These are phyloP conservation scores for Agrotis puta DNA, from an alignment of 2,888 invertebrate species.

Conservation along the genomic window DNA sequence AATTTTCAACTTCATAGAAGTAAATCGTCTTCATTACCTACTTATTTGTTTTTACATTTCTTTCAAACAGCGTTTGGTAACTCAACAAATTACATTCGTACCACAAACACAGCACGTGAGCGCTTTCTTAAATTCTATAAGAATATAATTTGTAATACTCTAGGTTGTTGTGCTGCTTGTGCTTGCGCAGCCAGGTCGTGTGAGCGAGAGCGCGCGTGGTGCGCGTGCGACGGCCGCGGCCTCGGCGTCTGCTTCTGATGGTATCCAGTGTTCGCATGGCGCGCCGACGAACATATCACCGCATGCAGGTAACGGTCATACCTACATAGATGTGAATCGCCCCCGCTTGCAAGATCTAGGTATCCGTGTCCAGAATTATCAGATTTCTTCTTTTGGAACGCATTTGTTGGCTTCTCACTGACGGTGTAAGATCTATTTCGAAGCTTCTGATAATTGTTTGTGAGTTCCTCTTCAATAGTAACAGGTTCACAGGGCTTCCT, in stretches of 20 bases:
- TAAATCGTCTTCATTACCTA: slow-evolving; percentile 11
- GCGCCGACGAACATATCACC: slow-evolving; percentile 91
- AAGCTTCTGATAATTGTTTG: slow-evolving; percentile 84
- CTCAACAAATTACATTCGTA: slow-evolving; percentile 67
- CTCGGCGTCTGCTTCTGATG: slow-evolving; percentile 83
- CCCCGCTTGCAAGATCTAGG: slow-evolving; percentile 91
- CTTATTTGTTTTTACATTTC: slow-evolving; percentile 40
- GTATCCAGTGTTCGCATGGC: slow-evolving; percentile 87
- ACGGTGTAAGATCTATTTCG: slow-evolving; percentile 90
- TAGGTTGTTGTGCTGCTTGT: slow-evolving; percentile 78
- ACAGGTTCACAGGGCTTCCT: slow-evolving; percentile 91
- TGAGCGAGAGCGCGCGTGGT: slow-evolving; percentile 81
- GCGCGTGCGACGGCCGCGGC: slow-evolving; percentile 68
- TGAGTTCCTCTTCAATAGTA: slow-evolving; percentile 83
- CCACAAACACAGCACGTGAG: slow-evolving; percentile 58
- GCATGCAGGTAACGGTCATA: slow-evolving; percentile 92
- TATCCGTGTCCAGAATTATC: slow-evolving; percentile 90
- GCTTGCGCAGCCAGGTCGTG: slow-evolving; percentile 80
- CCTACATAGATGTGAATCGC: slow-evolving; percentile 89
- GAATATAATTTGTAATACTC: slow-evolving; percentile 88
- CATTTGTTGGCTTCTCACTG: slow-evolving; percentile 84
- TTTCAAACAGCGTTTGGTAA: slow-evolving; percentile 79
- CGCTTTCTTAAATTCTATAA: slow-evolving; percentile 84
- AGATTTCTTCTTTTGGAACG: slow-evolving; percentile 83
- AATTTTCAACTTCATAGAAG: slow-evolving; percentile 24